Conservation (phyloP, 2,888 invertebrate species). For the Epirrhoe tristata region DNA sequence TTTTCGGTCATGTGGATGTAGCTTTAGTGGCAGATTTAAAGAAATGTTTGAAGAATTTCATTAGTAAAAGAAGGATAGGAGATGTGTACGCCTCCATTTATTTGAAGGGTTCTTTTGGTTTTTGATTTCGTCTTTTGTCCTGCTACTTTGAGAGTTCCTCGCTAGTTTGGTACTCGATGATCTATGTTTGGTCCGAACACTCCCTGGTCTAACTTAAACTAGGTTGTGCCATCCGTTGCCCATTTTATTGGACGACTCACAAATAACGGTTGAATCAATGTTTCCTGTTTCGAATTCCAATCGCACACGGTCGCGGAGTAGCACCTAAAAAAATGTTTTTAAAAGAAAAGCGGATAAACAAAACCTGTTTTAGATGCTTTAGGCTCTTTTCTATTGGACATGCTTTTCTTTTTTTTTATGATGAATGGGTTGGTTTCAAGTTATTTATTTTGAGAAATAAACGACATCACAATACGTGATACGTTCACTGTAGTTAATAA, state of each 20-base stretch:
- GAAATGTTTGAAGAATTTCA: no score
- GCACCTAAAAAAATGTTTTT: slow-evolving; percentile 57
- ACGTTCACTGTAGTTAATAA: no score
- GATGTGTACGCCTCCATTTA: no score
- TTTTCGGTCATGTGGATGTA: no score
- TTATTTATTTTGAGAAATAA: not conserved
- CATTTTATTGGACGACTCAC: slow-evolving; percentile 53
- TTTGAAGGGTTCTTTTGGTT: no score
- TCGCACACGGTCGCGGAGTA: slow-evolving; percentile 51
- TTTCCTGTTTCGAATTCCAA: slow-evolving; percentile 63
- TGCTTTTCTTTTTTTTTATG: no score
- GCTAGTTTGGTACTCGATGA: not conserved
- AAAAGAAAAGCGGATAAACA: slow-evolving; percentile 46
- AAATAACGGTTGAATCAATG: slow-evolving; percentile 67
- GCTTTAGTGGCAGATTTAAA: no score
- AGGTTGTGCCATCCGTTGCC: slow-evolving; percentile 23
- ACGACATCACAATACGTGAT: no score
- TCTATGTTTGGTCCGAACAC: not conserved
- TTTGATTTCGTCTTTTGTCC: no score
- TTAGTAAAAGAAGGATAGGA: no score
- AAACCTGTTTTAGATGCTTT: slow-evolving; percentile 32
- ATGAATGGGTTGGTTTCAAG: no score
- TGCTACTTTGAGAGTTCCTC: not conserved
- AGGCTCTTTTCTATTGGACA: not conserved
- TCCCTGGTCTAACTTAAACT: not conserved